Evolutionary conservation across 2,888 invertebrate genomes (phyloP), one percentile per base, ranked within the genome.

Genomic region (Napeogenes inachia): DNA sequence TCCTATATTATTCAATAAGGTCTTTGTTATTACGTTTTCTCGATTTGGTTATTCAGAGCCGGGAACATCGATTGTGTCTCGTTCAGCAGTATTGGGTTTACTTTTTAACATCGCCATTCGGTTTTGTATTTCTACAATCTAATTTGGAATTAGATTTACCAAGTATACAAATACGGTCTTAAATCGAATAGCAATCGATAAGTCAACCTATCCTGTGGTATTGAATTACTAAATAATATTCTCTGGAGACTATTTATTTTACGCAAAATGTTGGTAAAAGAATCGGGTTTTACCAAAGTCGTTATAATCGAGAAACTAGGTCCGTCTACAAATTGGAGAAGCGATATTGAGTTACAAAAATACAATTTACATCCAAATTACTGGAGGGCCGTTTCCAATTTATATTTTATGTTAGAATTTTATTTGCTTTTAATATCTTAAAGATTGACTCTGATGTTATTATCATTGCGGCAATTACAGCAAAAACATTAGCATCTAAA

Each of bases 1-100:
- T 64, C 54, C 60, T 62, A 56, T 64, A 62, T 67, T 64, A 64
- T 62, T 67, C 62, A 64, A 62, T 62, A 58, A 12, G 50, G 13
- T 53, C 58, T 65, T 60, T 62, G 50, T 50, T 50, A 50, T 50
- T 50, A 50, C 30, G 30, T 50, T 50, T 47, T 30, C 50, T 50
- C 50, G 50, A 50, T 50, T 50, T 30, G 50, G 50, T 50, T 50
- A 50, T 30, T 50, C 50, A 8, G 21, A 50, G 21, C 50, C 12
- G 50, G 30, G 50, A 30, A 50, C 50, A 13, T 50, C 47, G 50
- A 50, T 50, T 50, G 47, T 50, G 50, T 47, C 50, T 50, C 30
- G 30, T 30, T 50, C 50, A 30, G 50, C 50, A 12, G 21, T 50
- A 50, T 50, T 50, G 50, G 50, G 10, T 50, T 50, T 50, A 50